Conservation (phyloP, 2,797 vertebrate species). For the Lutra lutra region DNA sequence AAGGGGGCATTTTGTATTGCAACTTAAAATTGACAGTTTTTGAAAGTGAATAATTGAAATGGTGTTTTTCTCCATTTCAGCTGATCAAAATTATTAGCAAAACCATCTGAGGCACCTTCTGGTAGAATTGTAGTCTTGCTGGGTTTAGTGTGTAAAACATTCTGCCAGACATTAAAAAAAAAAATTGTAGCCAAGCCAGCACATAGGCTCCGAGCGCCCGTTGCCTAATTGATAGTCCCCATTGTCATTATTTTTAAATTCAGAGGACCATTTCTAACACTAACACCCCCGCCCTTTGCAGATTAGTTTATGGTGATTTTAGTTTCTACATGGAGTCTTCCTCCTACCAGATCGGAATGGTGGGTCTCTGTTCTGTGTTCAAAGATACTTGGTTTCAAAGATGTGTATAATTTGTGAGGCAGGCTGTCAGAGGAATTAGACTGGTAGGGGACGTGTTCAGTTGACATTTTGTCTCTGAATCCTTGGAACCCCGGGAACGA, state of each 20-base stretch:
- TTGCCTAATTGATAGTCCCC: slow-evolving; percentile 75
- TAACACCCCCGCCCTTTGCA: neutral
- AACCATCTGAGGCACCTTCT: slow-evolving; percentile 90
- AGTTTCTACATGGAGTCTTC: neutral
- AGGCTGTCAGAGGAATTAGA: slow-evolving; percentile 24
- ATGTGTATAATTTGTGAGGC: slow-evolving; percentile 2
- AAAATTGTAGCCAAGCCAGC: slow-evolving; percentile 81
- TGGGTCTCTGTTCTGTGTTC: neutral
- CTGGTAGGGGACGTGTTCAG: fast-evolving
- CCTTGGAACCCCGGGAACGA: neutral
- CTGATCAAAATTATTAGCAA: slow-evolving; percentile 88
- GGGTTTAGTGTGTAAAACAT: slow-evolving; percentile 86
- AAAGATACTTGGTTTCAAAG: neutral
- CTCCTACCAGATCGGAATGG: too few species aligned
- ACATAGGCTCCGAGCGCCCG: slow-evolving; percentile 68
- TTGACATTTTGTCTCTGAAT: neutral
- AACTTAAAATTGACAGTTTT: slow-evolving; percentile 82
- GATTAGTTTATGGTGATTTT: neutral
- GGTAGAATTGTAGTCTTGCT: slow-evolving; percentile 87
- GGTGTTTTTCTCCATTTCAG: slow-evolving; percentile 83
- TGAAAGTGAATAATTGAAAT: slow-evolving; percentile 83
- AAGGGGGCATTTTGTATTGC: slow-evolving; percentile 78
- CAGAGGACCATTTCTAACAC: slow-evolving; percentile 63
- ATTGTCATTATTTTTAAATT: slow-evolving; percentile 66
- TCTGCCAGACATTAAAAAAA: slow-evolving; percentile 83